Evolutionary conservation across 2,113 vertebrate species (phyloP).

Genomic region (Mellivora capensis): DNA sequence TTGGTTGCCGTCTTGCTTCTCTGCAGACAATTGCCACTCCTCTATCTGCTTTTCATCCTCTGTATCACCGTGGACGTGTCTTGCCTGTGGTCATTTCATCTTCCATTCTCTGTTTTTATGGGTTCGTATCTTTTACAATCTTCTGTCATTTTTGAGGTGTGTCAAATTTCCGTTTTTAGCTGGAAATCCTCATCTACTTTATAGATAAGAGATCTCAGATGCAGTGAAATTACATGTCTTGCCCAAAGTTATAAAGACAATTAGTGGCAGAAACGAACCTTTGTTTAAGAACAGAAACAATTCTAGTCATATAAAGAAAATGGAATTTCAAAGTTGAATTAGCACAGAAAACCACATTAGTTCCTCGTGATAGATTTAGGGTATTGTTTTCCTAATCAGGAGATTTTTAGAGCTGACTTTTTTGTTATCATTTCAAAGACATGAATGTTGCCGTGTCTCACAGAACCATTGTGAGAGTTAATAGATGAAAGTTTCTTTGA

Average conservation of each 20-base stretch:
- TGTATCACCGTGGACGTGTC: not conserved
- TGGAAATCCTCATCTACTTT: not conserved
- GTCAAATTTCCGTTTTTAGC: not conserved
- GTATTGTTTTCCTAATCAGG: not conserved
- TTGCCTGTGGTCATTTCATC: not conserved
- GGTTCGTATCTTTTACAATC: not conserved
- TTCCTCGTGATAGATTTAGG: not conserved
- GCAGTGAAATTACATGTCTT: not conserved
- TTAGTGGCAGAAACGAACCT: constrained; percentile 3
- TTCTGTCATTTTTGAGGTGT: not conserved
- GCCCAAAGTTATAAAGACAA: not conserved
- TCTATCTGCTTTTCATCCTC: not conserved
- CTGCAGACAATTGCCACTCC: not conserved
- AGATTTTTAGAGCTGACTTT: not conserved
- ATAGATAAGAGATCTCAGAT: not conserved
- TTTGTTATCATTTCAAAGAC: not conserved
- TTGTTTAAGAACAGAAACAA: not conserved
- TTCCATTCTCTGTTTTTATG: not conserved
- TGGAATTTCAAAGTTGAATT: not conserved
- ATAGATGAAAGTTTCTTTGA: not conserved
- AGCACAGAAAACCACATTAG: not conserved
- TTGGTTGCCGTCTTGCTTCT: not conserved
- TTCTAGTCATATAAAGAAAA: not conserved
- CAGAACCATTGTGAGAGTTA: not conserved
- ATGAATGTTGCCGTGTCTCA: not conserved